Evolutionary conservation across 2,888 invertebrate species (phyloP), one percentile per base, ranked within the genome.

Genomic region (Agrotis clavis): DNA sequence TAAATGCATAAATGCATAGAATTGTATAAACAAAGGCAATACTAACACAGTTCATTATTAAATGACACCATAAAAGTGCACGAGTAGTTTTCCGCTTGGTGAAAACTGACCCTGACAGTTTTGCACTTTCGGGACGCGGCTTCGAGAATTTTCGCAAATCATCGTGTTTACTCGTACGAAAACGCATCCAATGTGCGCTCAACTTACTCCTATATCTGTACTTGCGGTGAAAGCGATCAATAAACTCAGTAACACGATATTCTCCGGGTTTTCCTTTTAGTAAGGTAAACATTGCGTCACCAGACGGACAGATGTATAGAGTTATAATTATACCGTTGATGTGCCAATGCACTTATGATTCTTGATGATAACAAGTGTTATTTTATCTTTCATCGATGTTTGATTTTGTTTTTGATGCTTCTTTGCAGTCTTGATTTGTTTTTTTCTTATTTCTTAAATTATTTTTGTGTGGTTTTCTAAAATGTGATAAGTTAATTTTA

Each of bases 231-330:
- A 75, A 69, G 81, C 67, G 76, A 75, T 83, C 77, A 72, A 83
- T 81, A 81, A 50, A 75, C 67, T 67, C 9, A 50, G 83, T 77
- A 80, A 86, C 60, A 2, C 54, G 68, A 83, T 85, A 85, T 73
- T 67, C 51, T 62, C 45, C 41, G 71, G 66, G 81, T 71, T 83
- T 85, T 71, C 84, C 84, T 84, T 84, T 85, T 78, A 83, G 67
- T 65, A 51, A 62, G 50, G 71, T 56, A 81, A 85, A 84, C 64
- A 81, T 67, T 53, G 50, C 54, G 57, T 53, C 67, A 68, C 47
- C 35, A 65, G 54, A 41, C 48, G 64, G n/a, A 16, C 53, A 47
- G 63, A 64, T 66, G 61, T 25, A 61, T 25, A 9, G 64, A 54
- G 41, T 60, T 75, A 51, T 80, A 74, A 61, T 66, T 51, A 69